phyloP scores from a whole-genome alignment of 2,113 vertebrate genomes.

The Brachirus orientalis region DNA sequence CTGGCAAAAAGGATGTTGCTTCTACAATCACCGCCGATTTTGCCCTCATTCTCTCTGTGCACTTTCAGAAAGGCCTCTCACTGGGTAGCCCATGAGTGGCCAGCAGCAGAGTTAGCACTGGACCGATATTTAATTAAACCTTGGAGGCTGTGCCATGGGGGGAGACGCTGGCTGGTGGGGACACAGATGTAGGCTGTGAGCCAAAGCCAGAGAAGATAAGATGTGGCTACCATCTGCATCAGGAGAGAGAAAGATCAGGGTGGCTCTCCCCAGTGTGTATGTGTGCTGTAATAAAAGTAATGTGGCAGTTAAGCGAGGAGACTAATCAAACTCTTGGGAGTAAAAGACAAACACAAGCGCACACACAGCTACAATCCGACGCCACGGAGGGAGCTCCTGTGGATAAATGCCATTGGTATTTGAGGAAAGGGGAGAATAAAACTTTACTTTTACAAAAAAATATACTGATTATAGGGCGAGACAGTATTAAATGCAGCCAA shows the following conservation, averaged over 20 bases:
- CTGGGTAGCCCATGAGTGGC: slow-evolving; percentile 52
- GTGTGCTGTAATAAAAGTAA: slow-evolving; percentile 62
- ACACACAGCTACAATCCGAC: slow-evolving; percentile 27
- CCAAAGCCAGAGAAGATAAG: slow-evolving; percentile 49
- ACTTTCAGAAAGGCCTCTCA: slow-evolving; percentile 20
- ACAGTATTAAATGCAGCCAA: slow-evolving; percentile 9
- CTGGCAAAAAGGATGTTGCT: slow-evolving; percentile 57
- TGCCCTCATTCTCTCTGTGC: slow-evolving; percentile 23
- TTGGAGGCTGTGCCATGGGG: slow-evolving; percentile 56
- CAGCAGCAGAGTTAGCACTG: slow-evolving; percentile 57
- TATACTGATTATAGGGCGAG: slow-evolving; percentile 10
- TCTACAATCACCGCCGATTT: slow-evolving; percentile 40
- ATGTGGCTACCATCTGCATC: slow-evolving; percentile 58
- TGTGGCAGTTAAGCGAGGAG: slow-evolving; percentile 49
- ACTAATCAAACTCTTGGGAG: slow-evolving; percentile 68
- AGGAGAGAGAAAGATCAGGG: slow-evolving; percentile 49
- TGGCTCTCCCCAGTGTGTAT: slow-evolving; percentile 28
- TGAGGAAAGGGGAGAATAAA: not conserved
- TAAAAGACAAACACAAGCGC: slow-evolving; percentile 34
- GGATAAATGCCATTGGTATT: slow-evolving; percentile 30
- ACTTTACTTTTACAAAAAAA: not conserved
- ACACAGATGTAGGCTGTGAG: slow-evolving; percentile 49
- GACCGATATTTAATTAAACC: slow-evolving; percentile 78
- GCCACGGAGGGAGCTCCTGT: slow-evolving; percentile 18
- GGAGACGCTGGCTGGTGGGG: slow-evolving; percentile 51